phyloP scores from a whole-genome alignment of 53 echinoderm and acorn worm species.

The Actinopyga echinites region DNA sequence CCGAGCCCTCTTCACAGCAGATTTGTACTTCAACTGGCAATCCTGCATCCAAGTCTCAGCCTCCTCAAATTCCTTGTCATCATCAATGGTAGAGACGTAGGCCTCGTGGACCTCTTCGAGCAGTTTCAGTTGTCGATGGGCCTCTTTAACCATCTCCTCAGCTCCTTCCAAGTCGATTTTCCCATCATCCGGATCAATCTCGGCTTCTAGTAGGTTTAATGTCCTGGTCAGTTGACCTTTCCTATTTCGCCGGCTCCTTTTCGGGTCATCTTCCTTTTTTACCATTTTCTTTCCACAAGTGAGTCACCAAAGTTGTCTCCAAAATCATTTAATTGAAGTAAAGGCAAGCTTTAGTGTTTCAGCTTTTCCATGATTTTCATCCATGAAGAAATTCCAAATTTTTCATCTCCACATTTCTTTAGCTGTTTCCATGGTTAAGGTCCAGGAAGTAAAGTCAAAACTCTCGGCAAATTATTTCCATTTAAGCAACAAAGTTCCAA shows the following conservation, averaged over 20 bases:
- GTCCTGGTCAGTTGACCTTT: slow-evolving; percentile 33
- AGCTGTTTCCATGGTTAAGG: no score
- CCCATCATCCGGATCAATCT: slow-evolving; percentile 3
- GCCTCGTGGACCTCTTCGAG: slow-evolving; percentile 15
- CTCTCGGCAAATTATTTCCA: no score
- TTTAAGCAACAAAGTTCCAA: no score
- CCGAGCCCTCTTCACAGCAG: background rate
- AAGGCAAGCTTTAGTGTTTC: no score
- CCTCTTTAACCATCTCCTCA: background rate
- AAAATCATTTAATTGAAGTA: no score
- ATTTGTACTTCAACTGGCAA: background rate
- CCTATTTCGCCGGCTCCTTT: background rate
- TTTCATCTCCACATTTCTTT: no score
- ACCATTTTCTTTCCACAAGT: background rate
- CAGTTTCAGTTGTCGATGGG: background rate
- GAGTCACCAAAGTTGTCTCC: no score
- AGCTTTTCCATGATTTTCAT: no score
- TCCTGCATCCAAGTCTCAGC: slow-evolving; percentile 36
- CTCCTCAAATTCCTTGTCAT: slow-evolving; percentile 12
- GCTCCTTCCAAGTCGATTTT: slow-evolving; percentile 5
- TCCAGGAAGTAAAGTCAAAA: no score
- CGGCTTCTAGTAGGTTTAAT: slow-evolving; percentile 1
- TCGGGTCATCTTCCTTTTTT: background rate
- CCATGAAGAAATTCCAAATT: no score
- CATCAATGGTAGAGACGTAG: background rate